Evolutionary conservation across 2,797 vertebrate genomes (phyloP).

Genomic region (Nannoperca australis): DNA sequence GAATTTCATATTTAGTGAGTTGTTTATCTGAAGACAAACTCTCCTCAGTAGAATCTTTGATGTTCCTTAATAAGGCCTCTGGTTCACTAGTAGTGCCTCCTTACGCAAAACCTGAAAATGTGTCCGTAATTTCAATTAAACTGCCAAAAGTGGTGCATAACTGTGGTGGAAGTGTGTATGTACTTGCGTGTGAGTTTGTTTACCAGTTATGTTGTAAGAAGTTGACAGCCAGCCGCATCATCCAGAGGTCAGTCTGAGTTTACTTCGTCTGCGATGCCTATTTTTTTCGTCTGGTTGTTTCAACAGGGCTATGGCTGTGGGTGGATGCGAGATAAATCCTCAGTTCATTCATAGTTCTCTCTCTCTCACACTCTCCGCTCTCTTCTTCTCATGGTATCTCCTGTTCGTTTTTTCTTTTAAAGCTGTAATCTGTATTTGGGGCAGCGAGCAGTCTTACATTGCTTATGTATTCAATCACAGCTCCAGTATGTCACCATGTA

Average conservation of each 20-base stretch:
- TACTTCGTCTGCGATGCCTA: constrained; percentile 34
- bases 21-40: constrained; percentile 31
- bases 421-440: constrained; percentile 23
- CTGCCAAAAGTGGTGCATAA: background rate
- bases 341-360: constrained; percentile 61
- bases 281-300: constrained; percentile 55
- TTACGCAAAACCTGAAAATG: constrained; percentile 2
- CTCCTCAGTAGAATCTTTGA: constrained; percentile 10
- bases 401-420: background rate
- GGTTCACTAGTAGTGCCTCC: background rate
- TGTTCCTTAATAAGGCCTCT: constrained; percentile 3
- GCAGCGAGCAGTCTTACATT: background rate
- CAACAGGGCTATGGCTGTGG: constrained; percentile 46
- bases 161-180: background rate
- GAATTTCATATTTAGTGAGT: constrained; percentile 5
- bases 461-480: background rate
- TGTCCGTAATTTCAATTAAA: constrained; percentile 7
- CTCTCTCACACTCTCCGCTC: background rate
- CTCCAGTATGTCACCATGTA: background rate
- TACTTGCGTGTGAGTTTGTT: constrained; percentile 19
- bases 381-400: constrained; percentile 7
- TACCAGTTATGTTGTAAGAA: constrained; percentile 34
- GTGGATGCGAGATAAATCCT: constrained; percentile 52
- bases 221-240: constrained; percentile 44
- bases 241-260: constrained; percentile 67